These are phyloP conservation scores for Ascidia mentula DNA, from an alignment of 23 tunicate genomes.

Conservation along the genomic window DNA sequence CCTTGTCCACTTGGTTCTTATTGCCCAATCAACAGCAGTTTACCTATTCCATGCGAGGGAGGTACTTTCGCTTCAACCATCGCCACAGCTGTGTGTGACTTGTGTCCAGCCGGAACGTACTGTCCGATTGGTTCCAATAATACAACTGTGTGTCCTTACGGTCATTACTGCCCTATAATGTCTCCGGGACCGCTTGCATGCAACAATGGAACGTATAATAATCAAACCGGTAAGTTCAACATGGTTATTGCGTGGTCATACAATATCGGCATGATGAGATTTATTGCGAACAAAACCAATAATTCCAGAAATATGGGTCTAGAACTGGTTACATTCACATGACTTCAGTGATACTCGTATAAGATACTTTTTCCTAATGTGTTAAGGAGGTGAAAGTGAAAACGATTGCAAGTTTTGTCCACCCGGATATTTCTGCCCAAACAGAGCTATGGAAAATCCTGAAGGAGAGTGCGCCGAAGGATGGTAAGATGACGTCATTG, in stretches of 20 bases:
- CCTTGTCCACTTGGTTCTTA: conserved; percentile 83
- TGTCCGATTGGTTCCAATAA: conserved; percentile 60
- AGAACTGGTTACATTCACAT: too few species aligned
- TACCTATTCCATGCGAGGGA: conserved; percentile 34
- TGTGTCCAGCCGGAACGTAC: conserved; percentile 81
- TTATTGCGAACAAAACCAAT: too few species aligned
- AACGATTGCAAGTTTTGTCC: conserved; percentile 72
- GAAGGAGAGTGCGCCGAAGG: conserved; percentile 77
- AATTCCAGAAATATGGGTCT: too few species aligned
- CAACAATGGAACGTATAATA: conserved; percentile 81
- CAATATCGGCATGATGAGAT: too few species aligned
- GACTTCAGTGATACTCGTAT: too few species aligned
- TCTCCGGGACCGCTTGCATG: conserved; percentile 56
- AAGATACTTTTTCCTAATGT: not conserved
- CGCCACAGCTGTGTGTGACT: conserved; percentile 29
- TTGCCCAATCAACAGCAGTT: conserved; percentile 54
- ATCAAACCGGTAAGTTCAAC: conserved; percentile 64
- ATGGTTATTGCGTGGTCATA: too few species aligned
- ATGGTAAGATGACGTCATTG: too few species aligned
- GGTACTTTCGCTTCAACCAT: conserved; percentile 73
- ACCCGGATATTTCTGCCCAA: conserved; percentile 79
- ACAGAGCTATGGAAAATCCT: conserved; percentile 68
- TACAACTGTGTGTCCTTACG: conserved; percentile 50
- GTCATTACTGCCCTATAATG: conserved; percentile 67
- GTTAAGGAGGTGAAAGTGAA: conserved; percentile 46